Percentiles rank a stretch among this genome's conserved stretches.
Conservation (phyloP, 1,140 invertebrate species). For the Zaprionus capensis region DNA sequence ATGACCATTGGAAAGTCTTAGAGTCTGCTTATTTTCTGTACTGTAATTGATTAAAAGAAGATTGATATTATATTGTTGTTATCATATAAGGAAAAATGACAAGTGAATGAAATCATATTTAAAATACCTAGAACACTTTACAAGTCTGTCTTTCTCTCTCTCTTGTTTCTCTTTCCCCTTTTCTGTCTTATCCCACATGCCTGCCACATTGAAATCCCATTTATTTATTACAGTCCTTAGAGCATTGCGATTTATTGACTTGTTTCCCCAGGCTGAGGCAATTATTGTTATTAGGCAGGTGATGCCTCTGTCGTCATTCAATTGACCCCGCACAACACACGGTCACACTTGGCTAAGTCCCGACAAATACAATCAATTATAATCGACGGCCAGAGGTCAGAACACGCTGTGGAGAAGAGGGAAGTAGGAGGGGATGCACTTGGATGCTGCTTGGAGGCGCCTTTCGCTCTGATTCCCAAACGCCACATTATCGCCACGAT, state of each 20-base stretch:
- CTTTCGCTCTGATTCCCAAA: conserved; percentile 11
- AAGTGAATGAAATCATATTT: too few relatives aligned
- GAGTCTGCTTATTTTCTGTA: too few relatives aligned
- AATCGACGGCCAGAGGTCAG: conserved; percentile 3
- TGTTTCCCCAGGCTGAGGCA: background rate
- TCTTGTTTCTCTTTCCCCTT: background rate
- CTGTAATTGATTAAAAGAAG: too few relatives aligned
- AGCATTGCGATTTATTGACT: conserved; percentile 11
- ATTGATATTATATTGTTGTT: too few relatives aligned
- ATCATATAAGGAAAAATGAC: too few relatives aligned
- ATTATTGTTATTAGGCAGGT: conserved; percentile 26
- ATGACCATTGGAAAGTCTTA: too few relatives aligned
- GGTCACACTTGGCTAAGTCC: conserved; percentile 13
- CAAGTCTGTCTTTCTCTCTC: background rate
- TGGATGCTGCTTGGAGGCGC: conserved; percentile 1
- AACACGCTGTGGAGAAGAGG: background rate
- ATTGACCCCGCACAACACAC: conserved; percentile 25
- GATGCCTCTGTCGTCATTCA: conserved; percentile 28
- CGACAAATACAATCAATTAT: conserved; percentile 45
- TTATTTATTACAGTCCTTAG: background rate
- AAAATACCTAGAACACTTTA: background rate
- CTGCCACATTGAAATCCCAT: background rate
- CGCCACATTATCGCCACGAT: conserved; percentile 44
- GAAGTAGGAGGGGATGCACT: too few relatives aligned
- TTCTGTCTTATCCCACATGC: background rate